A percentile compares a stretch with the other conserved stretches of the same genome.
Conservation (phyloP, 2,888 invertebrate species). For the Sminthurinus aureus region DNA sequence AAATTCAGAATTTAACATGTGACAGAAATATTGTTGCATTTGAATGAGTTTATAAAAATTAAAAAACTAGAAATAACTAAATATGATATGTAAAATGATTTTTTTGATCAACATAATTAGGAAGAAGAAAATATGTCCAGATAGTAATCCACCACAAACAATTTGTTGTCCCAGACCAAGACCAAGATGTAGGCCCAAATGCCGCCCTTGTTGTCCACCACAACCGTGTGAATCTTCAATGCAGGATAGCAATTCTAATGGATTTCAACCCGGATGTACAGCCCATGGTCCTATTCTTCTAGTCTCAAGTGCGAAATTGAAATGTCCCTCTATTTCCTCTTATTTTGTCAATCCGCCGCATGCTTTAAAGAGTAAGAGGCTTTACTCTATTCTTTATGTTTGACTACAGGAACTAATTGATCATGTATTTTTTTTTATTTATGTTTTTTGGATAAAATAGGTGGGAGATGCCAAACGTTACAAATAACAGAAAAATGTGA, state of each 20-base stretch:
- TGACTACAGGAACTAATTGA: background rate
- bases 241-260: background rate
- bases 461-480: conserved; percentile 34
- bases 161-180: background rate
- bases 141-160: background rate
- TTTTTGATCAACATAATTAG: background rate
- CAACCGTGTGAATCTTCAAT: background rate
- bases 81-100: too few relatives aligned
- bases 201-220: background rate
- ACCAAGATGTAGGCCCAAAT: background rate
- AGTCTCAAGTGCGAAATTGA: conserved; percentile 35
- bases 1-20: too few relatives aligned
- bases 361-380: conserved; percentile 33
- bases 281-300: conserved; percentile 14
- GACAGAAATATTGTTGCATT: too few relatives aligned
- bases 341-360: conserved; percentile 41
- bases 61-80: too few relatives aligned
- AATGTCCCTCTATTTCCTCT: conserved; percentile 33
- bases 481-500: conserved; percentile 18
- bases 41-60: too few relatives aligned
- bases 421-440: background rate
- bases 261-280: background rate
- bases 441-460: background rate
- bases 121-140: background rate
- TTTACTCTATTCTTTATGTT: background rate